phyloP scores from a whole-genome alignment of 2,113 vertebrate genomes.

The Okapia johnstoni region DNA sequence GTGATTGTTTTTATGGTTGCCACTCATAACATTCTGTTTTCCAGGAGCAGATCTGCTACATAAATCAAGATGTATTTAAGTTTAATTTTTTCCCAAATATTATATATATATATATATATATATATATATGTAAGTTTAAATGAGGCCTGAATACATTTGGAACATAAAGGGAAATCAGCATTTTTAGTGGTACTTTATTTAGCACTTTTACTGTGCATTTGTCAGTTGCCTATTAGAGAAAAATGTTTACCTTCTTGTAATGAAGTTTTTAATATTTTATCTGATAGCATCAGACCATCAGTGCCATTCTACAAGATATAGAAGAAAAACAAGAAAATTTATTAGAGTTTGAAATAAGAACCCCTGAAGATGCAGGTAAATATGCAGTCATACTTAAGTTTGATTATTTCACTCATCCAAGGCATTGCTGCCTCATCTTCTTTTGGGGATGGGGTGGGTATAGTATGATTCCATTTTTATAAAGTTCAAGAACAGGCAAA shows the following conservation, averaged over 20 bases:
- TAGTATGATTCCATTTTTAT: background rate
- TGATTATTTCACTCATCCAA: background rate
- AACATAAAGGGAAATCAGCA: background rate
- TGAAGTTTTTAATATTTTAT: conserved; percentile 23
- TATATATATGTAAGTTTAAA: background rate
- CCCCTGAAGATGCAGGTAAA: conserved; percentile 80
- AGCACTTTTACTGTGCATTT: background rate
- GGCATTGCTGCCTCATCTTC: background rate
- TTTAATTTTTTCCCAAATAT: background rate
- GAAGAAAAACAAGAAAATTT: conserved; percentile 81
- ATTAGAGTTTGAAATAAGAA: conserved; percentile 76
- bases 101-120: background rate
- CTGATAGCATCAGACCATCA: conserved; percentile 65
- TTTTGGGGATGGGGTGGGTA: background rate
- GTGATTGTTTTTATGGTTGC: background rate
- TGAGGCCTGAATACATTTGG: background rate
- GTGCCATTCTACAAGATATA: conserved; percentile 73
- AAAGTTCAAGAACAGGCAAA: background rate
- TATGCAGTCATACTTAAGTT: background rate
- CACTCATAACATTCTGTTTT: conserved; percentile 18
- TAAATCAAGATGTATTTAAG: conserved; percentile 4
- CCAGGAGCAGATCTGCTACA: background rate
- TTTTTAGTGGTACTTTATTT: background rate
- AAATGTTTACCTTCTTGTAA: background rate
- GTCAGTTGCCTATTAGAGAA: background rate